Evolutionary conservation across 1,140 invertebrate genomes (phyloP), one percentile per base, ranked within the genome.

Genomic region (Calephelis virginiensis): DNA sequence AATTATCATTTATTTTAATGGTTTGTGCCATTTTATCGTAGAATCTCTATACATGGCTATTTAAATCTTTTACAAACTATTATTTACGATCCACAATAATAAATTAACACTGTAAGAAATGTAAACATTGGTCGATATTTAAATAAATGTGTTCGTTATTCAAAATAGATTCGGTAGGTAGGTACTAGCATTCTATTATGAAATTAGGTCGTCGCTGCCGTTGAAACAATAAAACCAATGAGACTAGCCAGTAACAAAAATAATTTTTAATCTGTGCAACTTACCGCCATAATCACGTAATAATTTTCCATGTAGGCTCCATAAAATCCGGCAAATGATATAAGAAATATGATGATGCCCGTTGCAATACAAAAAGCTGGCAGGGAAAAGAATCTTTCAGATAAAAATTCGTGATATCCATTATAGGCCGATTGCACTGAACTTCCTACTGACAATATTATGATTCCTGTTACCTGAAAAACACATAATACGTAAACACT

Each of bases 311-410:
- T 95, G 45, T 95, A 92, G 0, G 96, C 96, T 40, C 97, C 97
- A 86, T 96, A 97, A 87, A 97, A 98, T 73, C 97, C 97, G 71
- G 97, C 95, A 88, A 97, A 97, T 0, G 96, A 94, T 47, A 97
- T 95, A 62, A 97, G 82, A 80, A 97, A 96, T 53, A 97, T 94
- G 48, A 97, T 94, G 3, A 93, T 82, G 8, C 97, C 97, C 40
- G 96, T 94, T 8, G 96, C 94, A 62, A 97, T 96, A 50, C 97
- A 92, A 56, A 98, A 93, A 14, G 95, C 94, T 12, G 96, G 95
- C 37, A 95, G 93, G 8, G 91, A 92, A 70, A 88, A 86, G 68
- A 91, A 92, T 66, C 88, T 84, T 17, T 85, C 80, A 5, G 94
- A 93, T 61, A 95, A 84, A 76, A 96, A 94, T 62, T 94, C 88